phyloP scores from a whole-genome alignment of 2,888 invertebrate species.

The Sarcophaga subvicina region DNA sequence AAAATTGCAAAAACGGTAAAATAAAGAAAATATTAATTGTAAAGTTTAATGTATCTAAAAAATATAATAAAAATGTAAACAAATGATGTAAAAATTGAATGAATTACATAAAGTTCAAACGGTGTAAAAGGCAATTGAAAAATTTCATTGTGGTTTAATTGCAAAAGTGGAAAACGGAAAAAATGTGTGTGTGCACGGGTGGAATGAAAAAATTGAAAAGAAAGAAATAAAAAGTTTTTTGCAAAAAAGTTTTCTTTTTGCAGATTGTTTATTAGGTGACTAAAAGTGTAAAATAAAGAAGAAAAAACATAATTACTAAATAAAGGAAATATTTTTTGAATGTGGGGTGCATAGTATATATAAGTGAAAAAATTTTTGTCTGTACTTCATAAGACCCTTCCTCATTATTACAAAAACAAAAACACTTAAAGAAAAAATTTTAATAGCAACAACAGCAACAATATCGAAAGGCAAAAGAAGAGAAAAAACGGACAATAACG shows the following conservation, averaged over 20 bases:
- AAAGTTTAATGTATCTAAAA: conserved; percentile 72
- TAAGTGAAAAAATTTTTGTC: conserved; percentile 67
- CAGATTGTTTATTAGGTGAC: conserved; percentile 9
- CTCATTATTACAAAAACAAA: conserved; percentile 33
- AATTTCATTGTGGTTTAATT: conserved; percentile 66
- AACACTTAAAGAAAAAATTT: conserved; percentile 49
- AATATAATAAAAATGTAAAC: conserved; percentile 72
- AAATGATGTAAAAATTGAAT: conserved; percentile 70
- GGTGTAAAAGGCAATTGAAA: conserved; percentile 76
- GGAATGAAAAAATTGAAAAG: conserved; percentile 73
- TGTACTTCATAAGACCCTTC: conserved; percentile 77
- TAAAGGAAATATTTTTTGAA: conserved; percentile 16
- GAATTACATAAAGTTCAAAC: conserved; percentile 51
- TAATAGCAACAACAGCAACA: conserved; percentile 57
- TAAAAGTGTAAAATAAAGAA: conserved; percentile 4
- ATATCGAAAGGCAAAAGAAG: conserved; percentile 6
- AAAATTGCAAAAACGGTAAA: conserved; percentile 80
- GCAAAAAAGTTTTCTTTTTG: conserved; percentile 29
- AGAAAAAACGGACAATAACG: conserved; percentile 63
- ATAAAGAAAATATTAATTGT: conserved; percentile 76
- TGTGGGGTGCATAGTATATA: not conserved
- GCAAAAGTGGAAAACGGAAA: conserved; percentile 71
- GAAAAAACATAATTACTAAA: not conserved
- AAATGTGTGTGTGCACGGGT: conserved; percentile 76
- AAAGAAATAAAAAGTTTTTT: conserved; percentile 61